These are phyloP conservation scores for Daboia siamensis DNA, from an alignment of 2,113 vertebrate genomes.

Conservation along the genomic window DNA sequence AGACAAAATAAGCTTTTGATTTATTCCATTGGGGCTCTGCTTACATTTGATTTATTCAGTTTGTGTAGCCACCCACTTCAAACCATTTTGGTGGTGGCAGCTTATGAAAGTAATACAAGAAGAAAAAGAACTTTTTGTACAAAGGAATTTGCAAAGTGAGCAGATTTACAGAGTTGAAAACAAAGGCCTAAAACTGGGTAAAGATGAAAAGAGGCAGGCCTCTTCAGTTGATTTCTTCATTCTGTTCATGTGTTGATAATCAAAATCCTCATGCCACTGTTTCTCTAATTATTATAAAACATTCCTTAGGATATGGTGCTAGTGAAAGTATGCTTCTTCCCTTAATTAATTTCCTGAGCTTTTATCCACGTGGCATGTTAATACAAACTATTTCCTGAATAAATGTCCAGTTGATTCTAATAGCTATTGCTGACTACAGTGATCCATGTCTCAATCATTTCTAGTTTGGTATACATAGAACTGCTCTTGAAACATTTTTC, in stretches of 20 bases:
- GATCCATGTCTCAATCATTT: neutral
- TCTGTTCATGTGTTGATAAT: neutral
- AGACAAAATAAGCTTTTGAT: neutral
- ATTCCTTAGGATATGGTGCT: neutral
- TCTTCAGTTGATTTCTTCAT: neutral
- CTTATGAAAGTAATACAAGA: neutral
- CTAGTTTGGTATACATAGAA: neutral
- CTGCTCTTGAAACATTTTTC: neutral
- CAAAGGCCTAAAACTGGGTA: neutral
- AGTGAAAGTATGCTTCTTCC: neutral
- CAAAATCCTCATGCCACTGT: neutral
- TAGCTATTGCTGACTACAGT: neutral
- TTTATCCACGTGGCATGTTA: neutral
- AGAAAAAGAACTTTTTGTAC: neutral
- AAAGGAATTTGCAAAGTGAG: neutral
- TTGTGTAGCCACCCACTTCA: neutral
- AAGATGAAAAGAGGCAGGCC: neutral
- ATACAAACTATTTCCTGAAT: neutral
- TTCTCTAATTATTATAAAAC: neutral
- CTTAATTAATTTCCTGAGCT: neutral
- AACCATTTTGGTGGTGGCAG: neutral
- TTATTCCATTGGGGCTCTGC: neutral
- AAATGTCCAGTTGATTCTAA: neutral
- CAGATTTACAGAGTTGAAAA: neutral
- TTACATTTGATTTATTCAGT: neutral